phyloP scores from a whole-genome alignment of 2,113 vertebrate species.

The Trematomus loennbergii region DNA sequence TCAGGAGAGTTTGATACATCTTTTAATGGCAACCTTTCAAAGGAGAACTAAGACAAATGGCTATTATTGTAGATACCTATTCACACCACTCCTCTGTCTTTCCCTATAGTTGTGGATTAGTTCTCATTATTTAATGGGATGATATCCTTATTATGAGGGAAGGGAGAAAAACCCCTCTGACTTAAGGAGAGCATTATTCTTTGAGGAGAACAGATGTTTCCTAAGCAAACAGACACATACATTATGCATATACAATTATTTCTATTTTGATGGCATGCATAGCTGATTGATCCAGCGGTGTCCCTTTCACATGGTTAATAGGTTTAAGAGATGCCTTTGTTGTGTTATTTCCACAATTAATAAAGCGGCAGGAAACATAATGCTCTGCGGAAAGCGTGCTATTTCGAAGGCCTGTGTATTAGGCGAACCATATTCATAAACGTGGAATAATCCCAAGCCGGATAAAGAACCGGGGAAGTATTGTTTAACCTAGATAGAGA shows the following conservation, averaged over 20 bases:
- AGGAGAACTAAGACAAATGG: conserved; percentile 8
- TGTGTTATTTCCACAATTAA: conserved; percentile 90
- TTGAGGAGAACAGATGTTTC: conserved; percentile 90
- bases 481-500: conserved; percentile 66
- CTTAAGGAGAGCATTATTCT: conserved; percentile 88
- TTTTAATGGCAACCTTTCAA: conserved; percentile 36
- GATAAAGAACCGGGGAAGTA: conserved; percentile 54
- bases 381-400: conserved; percentile 49
- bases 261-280: conserved; percentile 88
- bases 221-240: conserved; percentile 86
- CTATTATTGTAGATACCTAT: conserved; percentile 46
- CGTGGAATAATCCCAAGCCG: conserved; percentile 58
- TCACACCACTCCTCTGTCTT: conserved; percentile 42
- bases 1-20: conserved; percentile 24
- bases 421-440: conserved; percentile 67
- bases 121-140: conserved; percentile 82
- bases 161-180: conserved; percentile 27
- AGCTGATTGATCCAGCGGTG: conserved; percentile 89
- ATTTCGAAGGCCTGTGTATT: conserved; percentile 55
- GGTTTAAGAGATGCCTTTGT: conserved; percentile 90
- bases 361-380: conserved; percentile 78
- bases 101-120: conserved; percentile 63
- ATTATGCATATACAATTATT: conserved; percentile 91
- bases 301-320: conserved; percentile 88
- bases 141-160: conserved; percentile 81